Evolutionary conservation across 2,888 invertebrate genomes (phyloP).

Genomic region (Bombyx huttoni): DNA sequence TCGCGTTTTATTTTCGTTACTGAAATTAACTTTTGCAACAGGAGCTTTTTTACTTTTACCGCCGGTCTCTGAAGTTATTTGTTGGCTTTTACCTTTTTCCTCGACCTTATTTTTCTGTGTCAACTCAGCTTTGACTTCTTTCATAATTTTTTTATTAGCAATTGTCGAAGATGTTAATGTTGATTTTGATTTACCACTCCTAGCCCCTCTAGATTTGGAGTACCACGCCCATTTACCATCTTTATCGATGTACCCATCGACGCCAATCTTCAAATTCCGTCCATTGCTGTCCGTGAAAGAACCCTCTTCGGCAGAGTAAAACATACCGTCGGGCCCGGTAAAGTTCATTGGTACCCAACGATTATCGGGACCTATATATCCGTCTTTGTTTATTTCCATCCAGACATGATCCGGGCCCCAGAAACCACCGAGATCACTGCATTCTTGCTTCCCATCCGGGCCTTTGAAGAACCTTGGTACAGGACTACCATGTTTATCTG

Average conservation of each 20-base stretch:
- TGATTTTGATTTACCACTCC: slow-evolving; percentile 23
- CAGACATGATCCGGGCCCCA: slow-evolving; percentile 44
- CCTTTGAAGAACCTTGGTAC: slow-evolving; percentile 54
- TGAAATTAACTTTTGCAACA: slow-evolving; percentile 10
- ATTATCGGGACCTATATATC: slow-evolving; percentile 53
- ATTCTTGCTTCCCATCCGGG: slow-evolving; percentile 52
- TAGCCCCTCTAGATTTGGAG: slow-evolving; percentile 18
- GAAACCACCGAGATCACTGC: slow-evolving; percentile 61
- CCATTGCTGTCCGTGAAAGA: slow-evolving; percentile 37
- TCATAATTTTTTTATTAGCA: slow-evolving; percentile 14
- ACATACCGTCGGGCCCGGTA: slow-evolving; percentile 52
- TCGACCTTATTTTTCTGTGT: slow-evolving; percentile 12
- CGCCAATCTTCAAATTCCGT: slow-evolving; percentile 35
- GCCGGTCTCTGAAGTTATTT: slow-evolving; percentile 6
- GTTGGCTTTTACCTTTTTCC: not conserved
- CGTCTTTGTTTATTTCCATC: slow-evolving; percentile 60
- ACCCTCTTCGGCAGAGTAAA: slow-evolving; percentile 53
- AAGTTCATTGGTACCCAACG: slow-evolving; percentile 60
- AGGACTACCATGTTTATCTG: slow-evolving; percentile 52
- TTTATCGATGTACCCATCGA: slow-evolving; percentile 57
- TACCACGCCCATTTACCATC: slow-evolving; percentile 57
- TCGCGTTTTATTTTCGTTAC: slow-evolving; percentile 14
- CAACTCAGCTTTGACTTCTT: slow-evolving; percentile 8
- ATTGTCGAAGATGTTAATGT: slow-evolving; percentile 17
- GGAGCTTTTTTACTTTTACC: slow-evolving; percentile 8